A percentile compares a stretch with the other conserved stretches of the same genome.
Conservation (phyloP, 2,888 invertebrate species). For the Cantharis rufa region DNA sequence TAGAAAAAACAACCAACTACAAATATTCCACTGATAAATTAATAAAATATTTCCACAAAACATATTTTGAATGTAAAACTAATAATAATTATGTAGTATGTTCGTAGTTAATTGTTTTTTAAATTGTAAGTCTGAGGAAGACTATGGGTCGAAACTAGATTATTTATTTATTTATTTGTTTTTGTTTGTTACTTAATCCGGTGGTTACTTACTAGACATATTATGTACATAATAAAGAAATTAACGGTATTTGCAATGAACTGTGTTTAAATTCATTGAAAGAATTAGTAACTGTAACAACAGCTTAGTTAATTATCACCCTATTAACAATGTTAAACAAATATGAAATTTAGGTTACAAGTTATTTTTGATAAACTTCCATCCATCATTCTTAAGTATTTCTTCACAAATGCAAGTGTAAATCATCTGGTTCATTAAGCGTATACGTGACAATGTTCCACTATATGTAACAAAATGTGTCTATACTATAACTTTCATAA, state of each 20-base stretch:
- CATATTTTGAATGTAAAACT: too few relatives aligned
- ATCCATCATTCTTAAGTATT: constrained; percentile 12
- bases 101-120: too few relatives aligned
- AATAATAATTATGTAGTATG: too few relatives aligned
- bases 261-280: constrained; percentile 18
- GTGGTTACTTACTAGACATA: background rate
- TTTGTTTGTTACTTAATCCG: background rate
- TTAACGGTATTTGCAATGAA: constrained; percentile 28
- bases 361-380: constrained; percentile 10
- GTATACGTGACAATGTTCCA: background rate
- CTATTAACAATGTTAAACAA: constrained; percentile 42
- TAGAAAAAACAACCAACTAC: too few relatives aligned
- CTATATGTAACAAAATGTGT: background rate
- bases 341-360: constrained; percentile 41
- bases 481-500: background rate
- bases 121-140: too few relatives aligned
- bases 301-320: constrained; percentile 48
- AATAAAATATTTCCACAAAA: too few relatives aligned
- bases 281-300: constrained; percentile 46
- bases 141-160: too few relatives aligned
- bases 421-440: background rate
- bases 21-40: too few relatives aligned
- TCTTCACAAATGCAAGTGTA: background rate
- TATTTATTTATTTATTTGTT: too few relatives aligned
- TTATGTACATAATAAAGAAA: constrained; percentile 28